These are phyloP conservation scores for Xiphias gladius DNA, from an alignment of 2,113 vertebrate genomes.

Conservation along the genomic window DNA sequence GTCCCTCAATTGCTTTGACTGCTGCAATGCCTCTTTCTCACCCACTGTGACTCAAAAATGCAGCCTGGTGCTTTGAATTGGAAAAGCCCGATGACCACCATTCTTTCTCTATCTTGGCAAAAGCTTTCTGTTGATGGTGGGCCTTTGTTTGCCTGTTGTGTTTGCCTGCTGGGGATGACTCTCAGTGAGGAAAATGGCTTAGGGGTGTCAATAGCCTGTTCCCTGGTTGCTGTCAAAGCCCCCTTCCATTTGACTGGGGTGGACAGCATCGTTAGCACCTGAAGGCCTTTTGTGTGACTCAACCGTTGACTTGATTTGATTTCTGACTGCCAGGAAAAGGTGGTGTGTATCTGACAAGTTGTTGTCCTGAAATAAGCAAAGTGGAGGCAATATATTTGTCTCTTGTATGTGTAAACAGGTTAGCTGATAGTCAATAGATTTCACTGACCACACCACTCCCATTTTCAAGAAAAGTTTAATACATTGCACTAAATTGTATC, in stretches of 20 bases:
- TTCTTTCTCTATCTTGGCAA: slow-evolving; percentile 43
- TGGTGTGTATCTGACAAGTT: slow-evolving; percentile 45
- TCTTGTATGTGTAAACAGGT: neutral
- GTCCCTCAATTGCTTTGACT: neutral
- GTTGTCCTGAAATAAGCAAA: slow-evolving; percentile 17
- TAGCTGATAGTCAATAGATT: neutral
- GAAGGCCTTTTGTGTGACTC: slow-evolving; percentile 70
- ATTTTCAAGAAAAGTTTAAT: slow-evolving; percentile 4
- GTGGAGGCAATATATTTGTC: neutral
- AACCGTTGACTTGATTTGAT: slow-evolving; percentile 64
- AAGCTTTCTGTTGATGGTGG: slow-evolving; percentile 65
- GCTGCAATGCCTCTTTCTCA: slow-evolving; percentile 19
- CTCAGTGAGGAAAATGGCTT: slow-evolving; percentile 65
- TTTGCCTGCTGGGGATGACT: slow-evolving; percentile 72
- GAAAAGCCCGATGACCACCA: slow-evolving; percentile 54
- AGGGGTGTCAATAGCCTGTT: slow-evolving; percentile 75
- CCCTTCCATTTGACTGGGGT: slow-evolving; percentile 53
- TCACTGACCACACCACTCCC: neutral
- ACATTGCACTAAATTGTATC: slow-evolving; percentile 1
- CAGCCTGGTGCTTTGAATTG: slow-evolving; percentile 66
- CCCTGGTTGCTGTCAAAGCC: slow-evolving; percentile 52
- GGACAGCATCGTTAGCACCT: slow-evolving; percentile 75
- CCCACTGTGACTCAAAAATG: slow-evolving; percentile 48
- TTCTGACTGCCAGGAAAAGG: slow-evolving; percentile 51
- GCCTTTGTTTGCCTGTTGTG: slow-evolving; percentile 76